These are phyloP conservation scores for Mesocentrotus franciscanus DNA, from an alignment of 53 echinoderm and acorn worm species.

Conservation along the genomic window DNA sequence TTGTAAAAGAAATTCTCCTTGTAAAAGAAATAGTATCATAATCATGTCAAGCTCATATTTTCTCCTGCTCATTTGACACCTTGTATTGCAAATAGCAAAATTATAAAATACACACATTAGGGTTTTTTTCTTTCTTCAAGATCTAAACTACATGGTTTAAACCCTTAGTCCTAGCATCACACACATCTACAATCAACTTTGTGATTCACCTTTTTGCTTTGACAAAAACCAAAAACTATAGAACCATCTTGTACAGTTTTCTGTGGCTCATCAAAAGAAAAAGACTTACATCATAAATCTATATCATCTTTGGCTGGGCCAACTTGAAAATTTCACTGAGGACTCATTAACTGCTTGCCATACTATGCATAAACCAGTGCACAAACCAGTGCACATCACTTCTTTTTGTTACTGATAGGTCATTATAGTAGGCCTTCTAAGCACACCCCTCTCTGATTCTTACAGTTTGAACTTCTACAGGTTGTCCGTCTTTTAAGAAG, in stretches of 20 bases:
- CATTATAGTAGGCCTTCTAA: not conserved
- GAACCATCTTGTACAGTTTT: not conserved
- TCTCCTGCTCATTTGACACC: not conserved
- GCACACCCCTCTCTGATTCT: no score
- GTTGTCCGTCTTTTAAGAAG: not conserved
- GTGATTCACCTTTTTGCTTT: not conserved
- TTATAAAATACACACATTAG: not conserved
- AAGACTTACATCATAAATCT: not conserved
- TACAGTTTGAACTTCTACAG: not conserved
- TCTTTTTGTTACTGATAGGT: no score
- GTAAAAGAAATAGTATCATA: no score
- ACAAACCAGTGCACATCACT: slow-evolving; percentile 10
- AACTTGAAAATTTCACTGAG: not conserved
- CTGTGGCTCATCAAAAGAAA: not conserved
- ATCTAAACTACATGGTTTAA: not conserved
- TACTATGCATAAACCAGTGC: not conserved
- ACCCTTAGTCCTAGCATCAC: not conserved
- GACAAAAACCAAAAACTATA: not conserved
- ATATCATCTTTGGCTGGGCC: not conserved
- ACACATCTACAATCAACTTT: not conserved
- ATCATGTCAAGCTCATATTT: not conserved
- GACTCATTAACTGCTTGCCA: not conserved
- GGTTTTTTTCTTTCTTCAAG: not conserved
- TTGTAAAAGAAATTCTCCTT: no score
- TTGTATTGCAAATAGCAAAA: not conserved